Evolutionary conservation across 2,888 invertebrate species (phyloP), one percentile per base, ranked within the genome.

Genomic region (Parthenolecanium corni): DNA sequence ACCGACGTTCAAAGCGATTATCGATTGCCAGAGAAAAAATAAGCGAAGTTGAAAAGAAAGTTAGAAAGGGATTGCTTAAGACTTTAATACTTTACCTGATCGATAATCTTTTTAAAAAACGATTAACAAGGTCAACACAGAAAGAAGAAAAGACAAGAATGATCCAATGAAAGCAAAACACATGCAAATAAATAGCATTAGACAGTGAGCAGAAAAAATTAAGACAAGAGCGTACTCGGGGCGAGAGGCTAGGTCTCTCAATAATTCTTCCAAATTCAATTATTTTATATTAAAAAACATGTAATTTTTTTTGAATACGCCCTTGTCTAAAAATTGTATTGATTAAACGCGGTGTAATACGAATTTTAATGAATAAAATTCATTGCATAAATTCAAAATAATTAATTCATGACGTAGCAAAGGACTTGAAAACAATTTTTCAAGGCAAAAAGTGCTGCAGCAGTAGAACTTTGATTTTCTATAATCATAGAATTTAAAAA

Each of bases 131-230:
- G 44, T 63, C 47, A 63, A 63, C 53, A 49, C 53, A 49, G 63
- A 63, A 63, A 63, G 63, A 54, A 63, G 54, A 54, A 53, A 54
- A 52, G 31, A 52, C 46, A 49, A 61, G 61, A 61, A 61, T 61
- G 49, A 61, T 61, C 61, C 61, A 49, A 61, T 49, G 61, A 61
- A 61, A 61, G 61, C 61, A 63, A 63, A 53, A 63, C 63, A 63
- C 63, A 63, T 63, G 63, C 63, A 63, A 63, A 54, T 63, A 54
- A 61, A 36, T 61, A 61, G 61, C 61, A 61, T 61, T 61, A 61
- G 61, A 61, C 51, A 61, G 57, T 61, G 61, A 61, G 61, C 61
- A 61, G 49, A 38, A 61, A 61, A 49, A 16, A 44, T 9, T n/a
- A 44, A 44, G 16, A 44, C 16, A 6, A 44, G n/a, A 31, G 31